Percentiles rank a stretch among this genome's conserved stretches.
Evolutionary conservation across 1,140 invertebrate genomes (phyloP).

Genomic region (Apis dorsata): DNA sequence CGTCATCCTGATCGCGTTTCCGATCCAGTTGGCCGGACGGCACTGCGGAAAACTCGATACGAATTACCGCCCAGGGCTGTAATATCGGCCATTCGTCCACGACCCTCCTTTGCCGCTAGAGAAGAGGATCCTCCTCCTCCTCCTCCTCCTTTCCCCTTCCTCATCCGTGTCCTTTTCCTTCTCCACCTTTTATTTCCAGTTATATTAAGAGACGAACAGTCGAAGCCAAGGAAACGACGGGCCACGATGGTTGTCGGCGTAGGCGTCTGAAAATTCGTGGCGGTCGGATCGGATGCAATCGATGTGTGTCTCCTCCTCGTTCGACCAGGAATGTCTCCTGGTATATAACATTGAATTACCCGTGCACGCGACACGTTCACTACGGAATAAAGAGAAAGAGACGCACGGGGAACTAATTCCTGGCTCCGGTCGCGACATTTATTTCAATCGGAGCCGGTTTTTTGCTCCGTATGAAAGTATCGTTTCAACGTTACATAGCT

Average conservation of each 20-base stretch:
- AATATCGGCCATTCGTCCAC: slow-evolving; percentile 62
- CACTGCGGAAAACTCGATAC: slow-evolving; percentile 69
- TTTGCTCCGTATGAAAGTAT: background rate
- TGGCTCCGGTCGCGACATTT: background rate
- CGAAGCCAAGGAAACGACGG: background rate
- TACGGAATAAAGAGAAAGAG: background rate
- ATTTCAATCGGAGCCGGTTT: slow-evolving; percentile 23
- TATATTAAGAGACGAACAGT: background rate
- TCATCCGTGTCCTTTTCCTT: background rate
- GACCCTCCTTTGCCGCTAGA: slow-evolving; percentile 33
- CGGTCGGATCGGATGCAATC: background rate
- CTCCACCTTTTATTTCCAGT: background rate
- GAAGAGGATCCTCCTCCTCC: slow-evolving; percentile 22
- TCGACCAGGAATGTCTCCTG: slow-evolving; percentile 19
- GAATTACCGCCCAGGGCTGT: slow-evolving; percentile 65
- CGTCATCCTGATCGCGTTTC: slow-evolving; percentile 63
- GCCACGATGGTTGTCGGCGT: too few species aligned
- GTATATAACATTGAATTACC: slow-evolving; percentile 61
- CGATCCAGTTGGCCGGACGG: slow-evolving; percentile 60
- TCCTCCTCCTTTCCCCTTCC: background rate
- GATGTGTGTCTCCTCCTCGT: slow-evolving; percentile 33
- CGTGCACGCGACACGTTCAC: slow-evolving; percentile 60
- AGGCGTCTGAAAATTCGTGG: slow-evolving; percentile 25
- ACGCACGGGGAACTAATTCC: background rate
- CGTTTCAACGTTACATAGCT: background rate